These are phyloP conservation scores for Capricornis sumatraensis DNA, from an alignment of 2,113 vertebrate genomes.

Conservation along the genomic window DNA sequence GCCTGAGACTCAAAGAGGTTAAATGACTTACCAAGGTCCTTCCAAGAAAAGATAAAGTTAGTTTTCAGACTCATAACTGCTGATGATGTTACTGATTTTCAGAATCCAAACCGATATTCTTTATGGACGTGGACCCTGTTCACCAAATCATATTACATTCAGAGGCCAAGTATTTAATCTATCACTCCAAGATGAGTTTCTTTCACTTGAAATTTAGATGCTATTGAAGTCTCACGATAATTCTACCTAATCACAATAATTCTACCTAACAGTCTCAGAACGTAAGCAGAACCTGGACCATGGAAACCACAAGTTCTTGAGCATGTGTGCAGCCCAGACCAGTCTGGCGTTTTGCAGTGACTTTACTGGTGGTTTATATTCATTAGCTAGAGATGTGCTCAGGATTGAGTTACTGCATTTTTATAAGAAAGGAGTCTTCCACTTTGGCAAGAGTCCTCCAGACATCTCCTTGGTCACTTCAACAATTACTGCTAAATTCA, in stretches of 20 bases:
- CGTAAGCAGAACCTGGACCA: neutral
- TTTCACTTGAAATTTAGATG: neutral
- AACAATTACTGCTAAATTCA: neutral
- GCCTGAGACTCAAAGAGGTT: neutral
- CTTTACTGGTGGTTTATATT: neutral
- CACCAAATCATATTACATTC: neutral
- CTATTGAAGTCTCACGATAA: neutral
- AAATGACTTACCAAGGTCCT: neutral
- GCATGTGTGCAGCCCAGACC: neutral
- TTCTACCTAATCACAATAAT: neutral
- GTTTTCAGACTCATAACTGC: neutral
- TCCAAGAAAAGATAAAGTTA: neutral
- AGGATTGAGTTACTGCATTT: neutral
- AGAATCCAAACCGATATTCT: neutral
- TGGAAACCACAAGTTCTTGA: neutral
- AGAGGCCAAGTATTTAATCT: neutral
- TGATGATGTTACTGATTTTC: neutral
- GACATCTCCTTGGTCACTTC: neutral
- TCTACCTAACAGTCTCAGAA: neutral
- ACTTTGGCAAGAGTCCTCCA: neutral
- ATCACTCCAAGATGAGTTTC: neutral
- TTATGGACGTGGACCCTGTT: neutral
- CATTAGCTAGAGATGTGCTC: neutral
- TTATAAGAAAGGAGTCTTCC: constrained; percentile 4
- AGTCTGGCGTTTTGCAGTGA: neutral